Evolutionary conservation across 2,797 vertebrate genomes (phyloP).

Genomic region (Agapornis canus): DNA sequence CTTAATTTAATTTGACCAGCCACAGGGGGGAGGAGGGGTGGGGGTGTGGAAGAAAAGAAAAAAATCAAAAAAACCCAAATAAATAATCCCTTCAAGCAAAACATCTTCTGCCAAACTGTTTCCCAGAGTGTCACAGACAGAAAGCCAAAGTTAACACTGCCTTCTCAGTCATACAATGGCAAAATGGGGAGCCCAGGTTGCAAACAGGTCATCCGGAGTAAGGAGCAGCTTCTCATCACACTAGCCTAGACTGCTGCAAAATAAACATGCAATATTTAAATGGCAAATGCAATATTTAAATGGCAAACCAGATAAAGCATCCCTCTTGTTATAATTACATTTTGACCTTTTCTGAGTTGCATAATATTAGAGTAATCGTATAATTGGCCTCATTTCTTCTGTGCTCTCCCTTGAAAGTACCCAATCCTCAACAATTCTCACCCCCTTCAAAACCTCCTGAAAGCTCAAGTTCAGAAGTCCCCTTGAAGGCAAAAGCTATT

Average conservation of each 20-base stretch:
- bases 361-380: conserved; percentile 47
- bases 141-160: conserved; percentile 23
- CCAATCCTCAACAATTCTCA: neutral
- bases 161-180: neutral
- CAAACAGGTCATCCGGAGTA: neutral
- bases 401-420: neutral
- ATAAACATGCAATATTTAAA: conserved; percentile 29
- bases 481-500: neutral
- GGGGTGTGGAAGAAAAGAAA: neutral
- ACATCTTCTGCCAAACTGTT: conserved; percentile 52
- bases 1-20: conserved; percentile 57
- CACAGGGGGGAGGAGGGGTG: too few relatives aligned
- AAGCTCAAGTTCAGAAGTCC: neutral
- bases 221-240: neutral
- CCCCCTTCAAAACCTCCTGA: neutral
- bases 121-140: conserved; percentile 6
- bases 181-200: conserved; percentile 2
- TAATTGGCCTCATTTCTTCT: conserved; percentile 18
- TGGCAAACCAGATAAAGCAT: conserved; percentile 17
- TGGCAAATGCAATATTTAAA: conserved; percentile 43
- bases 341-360: conserved; percentile 57
- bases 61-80: neutral
- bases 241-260: neutral
- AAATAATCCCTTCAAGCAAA: conserved; percentile 55
- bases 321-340: conserved; percentile 26